These are phyloP conservation scores for Cerastis rubricosa DNA, from an alignment of 2,888 invertebrate genomes.

Conservation along the genomic window DNA sequence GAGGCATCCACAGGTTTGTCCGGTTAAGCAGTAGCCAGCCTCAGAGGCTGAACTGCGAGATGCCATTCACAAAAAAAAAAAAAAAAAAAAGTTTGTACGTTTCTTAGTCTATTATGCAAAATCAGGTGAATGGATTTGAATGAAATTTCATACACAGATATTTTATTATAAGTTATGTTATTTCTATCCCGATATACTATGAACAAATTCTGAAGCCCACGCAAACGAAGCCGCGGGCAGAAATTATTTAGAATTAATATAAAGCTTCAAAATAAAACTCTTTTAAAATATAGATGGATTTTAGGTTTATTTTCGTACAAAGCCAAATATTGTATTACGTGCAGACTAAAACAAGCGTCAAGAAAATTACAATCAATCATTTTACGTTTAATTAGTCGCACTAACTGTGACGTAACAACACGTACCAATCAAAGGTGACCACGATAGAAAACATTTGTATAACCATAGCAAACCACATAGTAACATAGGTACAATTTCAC, in stretches of 20 bases:
- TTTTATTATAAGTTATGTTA: neutral
- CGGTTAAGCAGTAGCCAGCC: no score
- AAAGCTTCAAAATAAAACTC: neutral
- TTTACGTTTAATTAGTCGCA: constrained; percentile 30
- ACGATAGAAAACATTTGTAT: constrained; percentile 10
- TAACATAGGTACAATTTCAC: constrained; percentile 36
- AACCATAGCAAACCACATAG: constrained; percentile 4
- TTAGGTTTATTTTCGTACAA: neutral
- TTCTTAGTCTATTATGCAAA: neutral
- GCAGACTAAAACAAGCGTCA: neutral
- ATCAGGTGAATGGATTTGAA: neutral
- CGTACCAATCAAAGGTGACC: constrained; percentile 31
- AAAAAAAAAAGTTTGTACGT: no score
- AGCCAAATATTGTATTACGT: neutral
- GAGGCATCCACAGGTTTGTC: no score
- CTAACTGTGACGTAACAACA: constrained; percentile 10
- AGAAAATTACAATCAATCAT: constrained; percentile 32
- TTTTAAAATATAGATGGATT: neutral
- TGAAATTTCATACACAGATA: neutral
- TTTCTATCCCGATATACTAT: neutral
- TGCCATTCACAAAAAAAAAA: no score
- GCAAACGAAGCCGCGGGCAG: neutral
- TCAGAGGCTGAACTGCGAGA: no score
- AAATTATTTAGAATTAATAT: neutral
- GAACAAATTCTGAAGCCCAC: neutral